These are phyloP conservation scores for Bacillus rossius DNA, from an alignment of 1,140 invertebrate species.

Conservation along the genomic window DNA sequence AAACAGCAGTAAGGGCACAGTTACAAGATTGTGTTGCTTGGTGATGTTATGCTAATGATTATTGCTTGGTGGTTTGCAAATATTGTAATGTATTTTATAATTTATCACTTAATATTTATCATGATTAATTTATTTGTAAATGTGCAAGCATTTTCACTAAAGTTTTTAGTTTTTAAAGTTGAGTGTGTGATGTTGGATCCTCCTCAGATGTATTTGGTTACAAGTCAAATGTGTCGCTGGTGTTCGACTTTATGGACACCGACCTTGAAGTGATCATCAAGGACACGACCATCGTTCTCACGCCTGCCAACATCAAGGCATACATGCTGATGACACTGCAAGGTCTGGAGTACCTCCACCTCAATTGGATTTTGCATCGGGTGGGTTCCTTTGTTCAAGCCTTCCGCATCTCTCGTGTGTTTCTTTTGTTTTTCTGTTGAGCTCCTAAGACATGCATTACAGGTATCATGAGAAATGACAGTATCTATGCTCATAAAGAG, in stretches of 20 bases:
- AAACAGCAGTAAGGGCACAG: too few species aligned
- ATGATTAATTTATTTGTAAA: conserved; percentile 14
- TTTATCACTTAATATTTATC: neutral
- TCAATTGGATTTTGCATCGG: conserved; percentile 95
- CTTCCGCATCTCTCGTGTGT: too few species aligned
- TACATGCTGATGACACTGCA: conserved; percentile 93
- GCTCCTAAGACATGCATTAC: too few species aligned
- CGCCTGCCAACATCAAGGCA: conserved; percentile 90
- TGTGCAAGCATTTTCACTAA: neutral
- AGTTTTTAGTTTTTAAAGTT: neutral
- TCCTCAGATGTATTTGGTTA: conserved; percentile 93
- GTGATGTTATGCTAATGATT: too few species aligned
- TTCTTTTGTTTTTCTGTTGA: too few species aligned
- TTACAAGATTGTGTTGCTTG: too few species aligned
- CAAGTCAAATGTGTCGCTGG: conserved; percentile 96
- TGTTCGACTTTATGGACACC: conserved; percentile 99
- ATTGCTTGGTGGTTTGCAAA: too few species aligned
- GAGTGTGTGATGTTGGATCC: conserved; percentile 31
- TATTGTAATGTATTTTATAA: too few species aligned
- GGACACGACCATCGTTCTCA: conserved; percentile 82
- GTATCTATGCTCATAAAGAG: too few species aligned
- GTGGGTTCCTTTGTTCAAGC: too few species aligned
- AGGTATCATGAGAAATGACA: too few species aligned
- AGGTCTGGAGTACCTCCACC: conserved; percentile 94
- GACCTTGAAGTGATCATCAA: conserved; percentile 94